Evolutionary conservation across 1,140 invertebrate species (phyloP).

Genomic region (Pachyrhynchus sulphureomaculatus): DNA sequence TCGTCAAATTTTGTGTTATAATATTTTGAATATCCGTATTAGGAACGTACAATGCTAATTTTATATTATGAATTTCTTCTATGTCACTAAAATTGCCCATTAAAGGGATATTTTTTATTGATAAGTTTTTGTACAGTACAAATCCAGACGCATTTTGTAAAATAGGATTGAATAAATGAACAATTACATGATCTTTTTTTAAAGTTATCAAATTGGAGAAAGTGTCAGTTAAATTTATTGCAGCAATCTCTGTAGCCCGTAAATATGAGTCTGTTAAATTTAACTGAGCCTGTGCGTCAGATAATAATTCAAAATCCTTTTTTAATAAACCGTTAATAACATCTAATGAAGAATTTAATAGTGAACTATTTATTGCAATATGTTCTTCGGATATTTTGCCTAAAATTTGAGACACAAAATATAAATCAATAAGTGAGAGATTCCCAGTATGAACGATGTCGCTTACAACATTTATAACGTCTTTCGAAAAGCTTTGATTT

Average conservation of each 20-base stretch:
- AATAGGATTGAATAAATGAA: slow-evolving; percentile 56
- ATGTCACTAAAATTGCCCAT: slow-evolving; percentile 54
- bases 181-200: slow-evolving; percentile 49
- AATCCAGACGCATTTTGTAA: slow-evolving; percentile 60
- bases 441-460: slow-evolving; percentile 12
- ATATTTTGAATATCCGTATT: slow-evolving; percentile 31
- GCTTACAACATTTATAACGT: slow-evolving; percentile 19
- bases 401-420: slow-evolving; percentile 27
- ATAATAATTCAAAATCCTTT: slow-evolving; percentile 8
- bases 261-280: slow-evolving; percentile 34
- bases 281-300: slow-evolving; percentile 26
- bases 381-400: neutral
- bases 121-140: slow-evolving; percentile 48
- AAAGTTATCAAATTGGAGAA: slow-evolving; percentile 14
- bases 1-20: neutral
- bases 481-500: slow-evolving; percentile 52
- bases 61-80: slow-evolving; percentile 51
- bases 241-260: slow-evolving; percentile 2
- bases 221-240: slow-evolving; percentile 21
- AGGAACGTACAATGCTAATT: slow-evolving; percentile 58
- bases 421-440: slow-evolving; percentile 27
- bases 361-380: neutral
- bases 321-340: slow-evolving; percentile 25
- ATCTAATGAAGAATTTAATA: slow-evolving; percentile 13
- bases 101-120: slow-evolving; percentile 51